These are phyloP conservation scores for Drosophila sucinea DNA, from an alignment of 1,140 invertebrate genomes.

Conservation along the genomic window DNA sequence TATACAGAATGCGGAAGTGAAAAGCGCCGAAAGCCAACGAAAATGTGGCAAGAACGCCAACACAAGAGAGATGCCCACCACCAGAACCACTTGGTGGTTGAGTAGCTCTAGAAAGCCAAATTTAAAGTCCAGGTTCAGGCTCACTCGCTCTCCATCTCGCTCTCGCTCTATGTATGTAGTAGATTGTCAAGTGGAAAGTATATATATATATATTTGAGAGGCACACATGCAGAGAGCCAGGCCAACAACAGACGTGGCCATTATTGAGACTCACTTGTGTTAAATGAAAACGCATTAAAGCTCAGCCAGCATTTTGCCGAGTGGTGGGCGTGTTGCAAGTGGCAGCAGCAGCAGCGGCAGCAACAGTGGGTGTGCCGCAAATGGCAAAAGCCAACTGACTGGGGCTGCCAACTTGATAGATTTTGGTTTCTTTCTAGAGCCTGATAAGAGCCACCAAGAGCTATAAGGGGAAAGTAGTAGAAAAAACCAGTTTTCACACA, in stretches of 20 bases:
- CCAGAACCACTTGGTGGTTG: neutral
- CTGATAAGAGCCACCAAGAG: neutral
- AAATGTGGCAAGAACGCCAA: constrained; percentile 56
- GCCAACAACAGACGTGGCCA: constrained; percentile 31
- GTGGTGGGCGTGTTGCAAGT: constrained; percentile 69
- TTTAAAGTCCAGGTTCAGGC: constrained; percentile 7
- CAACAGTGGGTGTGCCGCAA: constrained; percentile 50
- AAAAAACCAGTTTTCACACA: neutral
- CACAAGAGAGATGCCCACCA: neutral
- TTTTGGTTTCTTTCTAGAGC: neutral
- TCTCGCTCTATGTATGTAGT: constrained; percentile 57
- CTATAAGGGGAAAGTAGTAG: neutral
- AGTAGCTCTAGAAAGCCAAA: constrained; percentile 4
- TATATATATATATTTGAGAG: constrained; percentile 22
- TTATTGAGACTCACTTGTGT: constrained; percentile 43
- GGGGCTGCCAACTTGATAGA: constrained; percentile 19
- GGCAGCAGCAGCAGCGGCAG: constrained; percentile 19
- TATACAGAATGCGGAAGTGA: constrained; percentile 70
- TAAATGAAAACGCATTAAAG: constrained; percentile 82
- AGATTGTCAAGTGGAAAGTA: constrained; percentile 80
- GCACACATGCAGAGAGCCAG: constrained; percentile 29
- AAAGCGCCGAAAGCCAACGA: constrained; percentile 70
- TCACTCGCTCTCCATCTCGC: constrained; percentile 17
- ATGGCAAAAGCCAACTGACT: constrained; percentile 18
- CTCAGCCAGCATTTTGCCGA: constrained; percentile 54